A percentile compares a stretch with the other conserved stretches of the same genome.
Evolutionary conservation across 1,140 invertebrate genomes (phyloP).

Genomic region (Argopecten irradians): DNA sequence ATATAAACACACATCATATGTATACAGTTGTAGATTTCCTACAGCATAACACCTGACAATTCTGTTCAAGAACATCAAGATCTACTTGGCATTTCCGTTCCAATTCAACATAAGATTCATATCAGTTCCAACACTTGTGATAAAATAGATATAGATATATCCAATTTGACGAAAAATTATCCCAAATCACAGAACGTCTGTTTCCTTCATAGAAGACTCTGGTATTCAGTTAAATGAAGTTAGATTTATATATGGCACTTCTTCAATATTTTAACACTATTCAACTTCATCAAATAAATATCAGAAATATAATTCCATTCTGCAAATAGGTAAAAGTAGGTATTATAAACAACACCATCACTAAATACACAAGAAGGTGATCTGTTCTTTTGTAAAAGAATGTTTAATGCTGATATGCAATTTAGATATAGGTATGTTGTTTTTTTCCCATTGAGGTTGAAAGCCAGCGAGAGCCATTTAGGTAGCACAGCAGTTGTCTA

Average conservation of each 20-base stretch:
- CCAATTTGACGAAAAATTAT: not conserved
- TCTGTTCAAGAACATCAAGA: not conserved
- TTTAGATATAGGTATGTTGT: not conserved
- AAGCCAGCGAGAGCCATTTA: not conserved
- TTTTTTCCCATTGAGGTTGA: not conserved
- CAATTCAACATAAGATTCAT: not conserved
- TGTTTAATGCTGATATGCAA: not conserved
- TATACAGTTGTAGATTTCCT: not conserved
- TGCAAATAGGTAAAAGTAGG: not conserved
- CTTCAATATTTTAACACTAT: not conserved
- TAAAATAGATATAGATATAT: too few relatives aligned
- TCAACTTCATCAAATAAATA: not conserved
- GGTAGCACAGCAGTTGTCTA: not conserved
- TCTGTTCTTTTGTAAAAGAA: not conserved
- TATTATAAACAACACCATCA: not conserved
- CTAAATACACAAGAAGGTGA: not conserved
- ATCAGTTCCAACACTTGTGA: not conserved
- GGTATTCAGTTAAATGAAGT: too few relatives aligned
- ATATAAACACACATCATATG: not conserved
- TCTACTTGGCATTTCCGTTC: not conserved
- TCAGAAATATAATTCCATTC: not conserved
- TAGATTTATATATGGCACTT: not conserved
- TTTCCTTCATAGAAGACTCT: not conserved
- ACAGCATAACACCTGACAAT: not conserved
- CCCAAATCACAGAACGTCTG: not conserved